Evolutionary conservation across 1,140 invertebrate genomes (phyloP), one percentile per base, ranked within the genome.

Genomic region (Eumeta japonica): DNA sequence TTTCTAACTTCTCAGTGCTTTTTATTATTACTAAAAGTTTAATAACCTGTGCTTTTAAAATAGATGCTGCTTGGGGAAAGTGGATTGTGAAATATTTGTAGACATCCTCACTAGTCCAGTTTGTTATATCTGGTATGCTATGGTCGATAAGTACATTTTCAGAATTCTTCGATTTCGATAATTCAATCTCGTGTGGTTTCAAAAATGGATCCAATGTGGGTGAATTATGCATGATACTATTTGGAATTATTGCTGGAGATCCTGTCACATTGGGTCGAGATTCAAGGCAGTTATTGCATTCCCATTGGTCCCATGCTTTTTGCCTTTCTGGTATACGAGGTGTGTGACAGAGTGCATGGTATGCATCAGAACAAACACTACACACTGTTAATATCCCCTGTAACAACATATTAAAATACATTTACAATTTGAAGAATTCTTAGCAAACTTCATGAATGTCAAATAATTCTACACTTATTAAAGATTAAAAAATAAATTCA

Each of bases 61-160:
- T 80, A 39, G 83, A 78, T 10, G 89, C 87, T 55, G 87, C 83
- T 48, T 89, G 84, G 1, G 82, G 81, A 28, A 89, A 89, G 48
- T 86, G 79, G 42, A 84, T 77, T 4, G 75, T 75, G 57, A 92
- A 89, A 73, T 90, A 93, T 12, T 83, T 76, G 58, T 84, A 88
- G 1, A 94, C 90, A 63, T 94, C 86, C 42, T 88, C 83, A 5
- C 83, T 81, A 3, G 83, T 83, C 90, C 90, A 94, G 52, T 84
- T 78, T 1, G 82, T 81, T 9, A 88, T 87, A 74, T 91, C 87
- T 12, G 88, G 88, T 54, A 89, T 85, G 43, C 73, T 80, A 15
- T 81, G 79, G 67, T 87, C 84, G 38, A 86, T 79, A 5, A 61
- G 52, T 13, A 52, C 40, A 37, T 75, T 63, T 18, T 64, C 59